Evolutionary conservation across 2,888 invertebrate species (phyloP), one percentile per base, ranked within the genome.

Genomic region (Campopleginae sp.): DNA sequence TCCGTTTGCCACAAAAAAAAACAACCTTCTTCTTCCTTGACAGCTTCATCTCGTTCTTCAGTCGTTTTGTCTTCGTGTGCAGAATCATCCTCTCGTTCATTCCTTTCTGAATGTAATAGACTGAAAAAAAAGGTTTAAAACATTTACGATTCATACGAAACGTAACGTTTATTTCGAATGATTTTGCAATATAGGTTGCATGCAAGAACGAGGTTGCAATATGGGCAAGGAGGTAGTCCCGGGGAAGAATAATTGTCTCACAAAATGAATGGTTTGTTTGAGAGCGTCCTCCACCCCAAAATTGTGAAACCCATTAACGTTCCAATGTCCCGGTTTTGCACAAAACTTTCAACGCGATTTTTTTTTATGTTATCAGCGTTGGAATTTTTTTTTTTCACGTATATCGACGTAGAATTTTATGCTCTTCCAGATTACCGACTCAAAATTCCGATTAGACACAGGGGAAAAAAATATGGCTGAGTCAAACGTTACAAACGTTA

Each of bases 1-100:
- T 66, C 42, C 19, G n/a, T 65, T 76, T 81, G 51, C 54, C 27
- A 33, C 81, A 81, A 81, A 81, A 75, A 38, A 54, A 81, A 81
- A 58, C 76, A 81, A n/a, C 33, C 46, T 27, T 46, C 44, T 6
- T 66, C 42, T 66, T 66, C 42, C 42, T 66, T 66, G n/a, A 42
- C 66, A 42, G 33, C 66, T 44, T 66, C 19, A 42, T 66, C 66
- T 66, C 19, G 33, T 66, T 65, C 33, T 65, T 66, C 66, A n/a
- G 66, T 66, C 23, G 42, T 66, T 66, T 66, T 44, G 27, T 61
- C 3, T 61, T 23, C 61, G 61, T 6, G 61, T 61, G 61, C 42
- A 42, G 66, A n/a, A 66, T 42, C 42, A 66, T 66, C 66, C 23
- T 42, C n/a, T 66, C 38, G 7, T 58, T n/a, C 66, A 31, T 12